Evolutionary conservation across 2,888 invertebrate genomes (phyloP).

Genomic region (Drosophila longiperda): DNA sequence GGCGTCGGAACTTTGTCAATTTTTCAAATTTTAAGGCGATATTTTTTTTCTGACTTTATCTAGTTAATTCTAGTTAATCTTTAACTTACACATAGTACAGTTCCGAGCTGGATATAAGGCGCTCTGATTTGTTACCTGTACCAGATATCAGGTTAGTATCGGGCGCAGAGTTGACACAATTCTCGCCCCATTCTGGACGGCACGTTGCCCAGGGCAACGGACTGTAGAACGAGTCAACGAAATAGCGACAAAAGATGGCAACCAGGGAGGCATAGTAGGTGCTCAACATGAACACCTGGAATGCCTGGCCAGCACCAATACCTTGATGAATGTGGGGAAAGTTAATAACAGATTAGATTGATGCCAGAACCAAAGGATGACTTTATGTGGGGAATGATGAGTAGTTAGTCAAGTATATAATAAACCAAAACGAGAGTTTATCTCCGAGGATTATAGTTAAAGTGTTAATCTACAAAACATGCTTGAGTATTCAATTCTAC

Average conservation of each 20-base stretch:
- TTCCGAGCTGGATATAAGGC: constrained; percentile 85
- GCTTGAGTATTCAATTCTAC: not conserved
- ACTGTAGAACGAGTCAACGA: constrained; percentile 87
- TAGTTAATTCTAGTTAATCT: not conserved
- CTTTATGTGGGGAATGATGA: not conserved
- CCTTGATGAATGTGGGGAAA: constrained; percentile 82
- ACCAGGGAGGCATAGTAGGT: constrained; percentile 88
- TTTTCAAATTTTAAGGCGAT: not conserved
- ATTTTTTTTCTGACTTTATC: not conserved
- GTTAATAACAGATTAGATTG: constrained; percentile 33
- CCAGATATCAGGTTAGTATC: constrained; percentile 17
- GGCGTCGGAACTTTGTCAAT: rapidly evolving
- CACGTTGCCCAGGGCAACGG: constrained; percentile 89
- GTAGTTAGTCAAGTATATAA: constrained; percentile 3
- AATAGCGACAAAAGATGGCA: constrained; percentile 87
- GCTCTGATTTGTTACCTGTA: constrained; percentile 45
- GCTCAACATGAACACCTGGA: constrained; percentile 86
- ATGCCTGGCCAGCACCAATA: constrained; percentile 86
- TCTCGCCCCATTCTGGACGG: constrained; percentile 86
- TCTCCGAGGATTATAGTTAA: not conserved
- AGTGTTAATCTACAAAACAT: not conserved
- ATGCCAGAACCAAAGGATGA: constrained; percentile 2
- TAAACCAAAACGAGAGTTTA: not conserved
- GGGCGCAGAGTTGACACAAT: constrained; percentile 83
- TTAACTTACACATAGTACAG: constrained; percentile 86